phyloP scores from a whole-genome alignment of 2,888 invertebrate species.

The Monoplex corrugatus region DNA sequence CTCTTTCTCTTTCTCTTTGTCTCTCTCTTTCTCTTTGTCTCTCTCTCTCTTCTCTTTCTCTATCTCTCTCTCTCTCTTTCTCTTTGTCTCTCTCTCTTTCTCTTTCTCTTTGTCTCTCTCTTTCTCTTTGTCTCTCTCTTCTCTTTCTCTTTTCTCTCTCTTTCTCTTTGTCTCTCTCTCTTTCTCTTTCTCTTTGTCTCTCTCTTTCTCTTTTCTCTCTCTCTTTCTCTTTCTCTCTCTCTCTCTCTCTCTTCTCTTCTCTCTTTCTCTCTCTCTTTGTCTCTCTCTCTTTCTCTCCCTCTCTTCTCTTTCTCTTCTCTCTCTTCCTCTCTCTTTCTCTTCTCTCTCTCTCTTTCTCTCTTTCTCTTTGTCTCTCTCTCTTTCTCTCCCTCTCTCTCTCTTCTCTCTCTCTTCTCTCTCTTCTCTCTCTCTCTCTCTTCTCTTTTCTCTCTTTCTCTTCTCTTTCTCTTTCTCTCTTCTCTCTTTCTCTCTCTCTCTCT shows the following conservation, averaged over 20 bases:
- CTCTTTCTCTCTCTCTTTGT: no score
- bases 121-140: slow-evolving; percentile 16
- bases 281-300: neutral
- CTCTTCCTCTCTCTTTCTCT: neutral
- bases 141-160: neutral
- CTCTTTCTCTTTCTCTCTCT: neutral
- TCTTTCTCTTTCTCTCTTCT: no score
- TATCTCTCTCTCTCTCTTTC: neutral
- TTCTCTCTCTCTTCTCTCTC: neutral
- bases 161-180: neutral
- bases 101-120: neutral
- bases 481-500: no score
- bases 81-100: neutral
- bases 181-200: neutral
- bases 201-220: slow-evolving; percentile 2
- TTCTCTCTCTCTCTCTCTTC: neutral
- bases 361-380: neutral
- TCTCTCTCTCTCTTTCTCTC: neutral
- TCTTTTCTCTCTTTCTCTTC: no score
- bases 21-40: neutral
- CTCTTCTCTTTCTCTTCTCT: neutral
- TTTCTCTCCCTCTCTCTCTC: neutral
- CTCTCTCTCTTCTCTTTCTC: no score
- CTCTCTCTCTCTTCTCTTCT: neutral
- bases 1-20: neutral